phyloP scores from a whole-genome alignment of 2,113 vertebrate genomes.

The Amphiprion percula region DNA sequence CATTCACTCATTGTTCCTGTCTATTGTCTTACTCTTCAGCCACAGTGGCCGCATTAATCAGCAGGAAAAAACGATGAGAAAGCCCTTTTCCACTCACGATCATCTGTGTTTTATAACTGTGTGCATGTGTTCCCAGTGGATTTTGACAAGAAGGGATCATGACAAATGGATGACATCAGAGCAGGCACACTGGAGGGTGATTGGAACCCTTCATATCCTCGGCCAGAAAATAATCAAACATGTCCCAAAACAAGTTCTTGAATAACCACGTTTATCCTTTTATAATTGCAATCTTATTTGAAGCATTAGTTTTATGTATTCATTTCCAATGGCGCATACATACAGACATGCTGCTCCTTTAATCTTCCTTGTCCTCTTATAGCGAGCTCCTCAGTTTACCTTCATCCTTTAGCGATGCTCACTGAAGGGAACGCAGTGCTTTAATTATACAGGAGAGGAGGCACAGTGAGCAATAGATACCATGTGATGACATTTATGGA shows the following conservation, averaged over 20 bases:
- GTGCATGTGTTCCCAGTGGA: conserved; percentile 22
- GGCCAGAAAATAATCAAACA: conserved; percentile 67
- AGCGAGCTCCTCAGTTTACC: conserved; percentile 51
- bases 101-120: conserved; percentile 37
- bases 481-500: conserved; percentile 67
- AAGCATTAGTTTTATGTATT: conserved; percentile 46
- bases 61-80: conserved; percentile 42
- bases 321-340: conserved; percentile 21
- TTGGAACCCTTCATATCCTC: conserved; percentile 47
- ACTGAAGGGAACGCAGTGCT: conserved; percentile 49
- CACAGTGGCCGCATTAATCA: conserved; percentile 60
- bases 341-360: conserved; percentile 41
- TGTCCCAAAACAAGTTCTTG: conserved; percentile 60
- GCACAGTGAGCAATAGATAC: conserved; percentile 49
- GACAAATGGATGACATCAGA: conserved; percentile 76
- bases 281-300: conserved; percentile 56
- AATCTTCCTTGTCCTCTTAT: conserved; percentile 36
- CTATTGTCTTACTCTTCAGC: conserved; percentile 54
- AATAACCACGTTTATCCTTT: conserved; percentile 59
- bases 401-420: conserved; percentile 41
- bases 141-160: conserved; percentile 53
- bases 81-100: conserved; percentile 51
- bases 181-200: conserved; percentile 52
- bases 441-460: conserved; percentile 64
- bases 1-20: conserved; percentile 54